Percentiles rank a stretch among this genome's conserved stretches.
These are phyloP conservation scores for Heteronetta atricapilla DNA, from an alignment of 2,113 vertebrate genomes.

Conservation along the genomic window DNA sequence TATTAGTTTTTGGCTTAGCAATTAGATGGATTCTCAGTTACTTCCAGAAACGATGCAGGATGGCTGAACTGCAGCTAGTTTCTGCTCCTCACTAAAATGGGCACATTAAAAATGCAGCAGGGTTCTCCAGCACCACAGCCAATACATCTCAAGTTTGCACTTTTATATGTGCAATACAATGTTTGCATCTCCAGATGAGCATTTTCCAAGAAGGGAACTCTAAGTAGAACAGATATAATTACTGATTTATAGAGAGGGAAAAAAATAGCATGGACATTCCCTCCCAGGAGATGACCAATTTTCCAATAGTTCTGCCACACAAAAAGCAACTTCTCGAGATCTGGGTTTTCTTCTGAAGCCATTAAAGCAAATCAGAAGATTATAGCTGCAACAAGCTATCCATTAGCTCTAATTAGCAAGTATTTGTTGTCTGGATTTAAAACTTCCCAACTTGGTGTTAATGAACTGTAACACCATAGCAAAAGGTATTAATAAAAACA, in stretches of 20 bases:
- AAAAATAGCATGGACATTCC: not conserved
- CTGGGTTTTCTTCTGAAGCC: not conserved
- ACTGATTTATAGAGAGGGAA: slow-evolving; percentile 20
- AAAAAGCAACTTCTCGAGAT: not conserved
- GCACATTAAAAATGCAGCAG: slow-evolving; percentile 48
- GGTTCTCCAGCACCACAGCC: slow-evolving; percentile 2
- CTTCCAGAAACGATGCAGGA: slow-evolving; percentile 25
- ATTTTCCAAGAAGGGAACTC: not conserved
- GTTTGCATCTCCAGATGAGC: no score
- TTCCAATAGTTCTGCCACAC: slow-evolving; percentile 41
- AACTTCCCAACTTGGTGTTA: slow-evolving; percentile 42
- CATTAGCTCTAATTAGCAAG: slow-evolving; percentile 51
- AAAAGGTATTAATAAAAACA: slow-evolving; percentile 41
- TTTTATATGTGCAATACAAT: not conserved
- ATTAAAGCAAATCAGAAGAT: slow-evolving; percentile 46
- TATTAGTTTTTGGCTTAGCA: slow-evolving; percentile 33
- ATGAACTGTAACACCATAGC: slow-evolving; percentile 38
- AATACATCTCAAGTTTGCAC: slow-evolving; percentile 39
- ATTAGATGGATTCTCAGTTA: slow-evolving; percentile 52
- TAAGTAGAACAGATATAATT: slow-evolving; percentile 14
- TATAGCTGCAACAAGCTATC: slow-evolving; percentile 46
- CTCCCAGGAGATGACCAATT: slow-evolving; percentile 52
- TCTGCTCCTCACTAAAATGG: not conserved
- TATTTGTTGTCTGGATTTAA: slow-evolving; percentile 54
- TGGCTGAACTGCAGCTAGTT: slow-evolving; percentile 38